These are phyloP conservation scores for Drosophila maculinotata DNA, from an alignment of 2,888 invertebrate genomes.

Conservation along the genomic window DNA sequence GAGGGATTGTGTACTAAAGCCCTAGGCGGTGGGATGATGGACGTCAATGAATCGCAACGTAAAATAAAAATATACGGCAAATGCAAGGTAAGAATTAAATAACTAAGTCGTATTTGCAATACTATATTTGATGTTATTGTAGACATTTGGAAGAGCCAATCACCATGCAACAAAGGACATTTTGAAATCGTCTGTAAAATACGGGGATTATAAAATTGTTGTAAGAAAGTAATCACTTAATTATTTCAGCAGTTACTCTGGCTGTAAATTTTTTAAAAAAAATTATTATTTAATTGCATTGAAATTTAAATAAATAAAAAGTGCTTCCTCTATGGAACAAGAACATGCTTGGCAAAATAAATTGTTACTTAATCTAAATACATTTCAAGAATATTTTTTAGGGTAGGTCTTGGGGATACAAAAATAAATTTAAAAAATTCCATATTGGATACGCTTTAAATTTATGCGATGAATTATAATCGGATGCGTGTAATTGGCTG, in stretches of 20 bases:
- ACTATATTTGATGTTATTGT: neutral
- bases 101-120: neutral
- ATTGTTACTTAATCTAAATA: no score
- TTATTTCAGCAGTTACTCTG: no score
- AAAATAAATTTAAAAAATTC: no score
- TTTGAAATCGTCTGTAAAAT: constrained; percentile 22
- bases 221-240: constrained; percentile 17
- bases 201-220: constrained; percentile 29
- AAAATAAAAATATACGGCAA: constrained; percentile 42
- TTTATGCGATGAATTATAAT: no score
- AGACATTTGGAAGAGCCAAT: constrained; percentile 59
- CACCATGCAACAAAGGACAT: constrained; percentile 48
- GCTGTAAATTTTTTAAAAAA: neutral
- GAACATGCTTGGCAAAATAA: no score
- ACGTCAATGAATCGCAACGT: neutral
- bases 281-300: no score
- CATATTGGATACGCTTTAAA: no score
- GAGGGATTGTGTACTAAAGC: constrained; percentile 39
- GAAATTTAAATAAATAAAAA: neutral
- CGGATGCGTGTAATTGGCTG: no score
- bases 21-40: constrained; percentile 58
- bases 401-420: no score
- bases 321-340: no score
- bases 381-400: no score
- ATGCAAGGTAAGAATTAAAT: constrained; percentile 36